These are phyloP conservation scores for Moxostoma hubbsi DNA, from an alignment of 2,797 vertebrate genomes.

Conservation along the genomic window DNA sequence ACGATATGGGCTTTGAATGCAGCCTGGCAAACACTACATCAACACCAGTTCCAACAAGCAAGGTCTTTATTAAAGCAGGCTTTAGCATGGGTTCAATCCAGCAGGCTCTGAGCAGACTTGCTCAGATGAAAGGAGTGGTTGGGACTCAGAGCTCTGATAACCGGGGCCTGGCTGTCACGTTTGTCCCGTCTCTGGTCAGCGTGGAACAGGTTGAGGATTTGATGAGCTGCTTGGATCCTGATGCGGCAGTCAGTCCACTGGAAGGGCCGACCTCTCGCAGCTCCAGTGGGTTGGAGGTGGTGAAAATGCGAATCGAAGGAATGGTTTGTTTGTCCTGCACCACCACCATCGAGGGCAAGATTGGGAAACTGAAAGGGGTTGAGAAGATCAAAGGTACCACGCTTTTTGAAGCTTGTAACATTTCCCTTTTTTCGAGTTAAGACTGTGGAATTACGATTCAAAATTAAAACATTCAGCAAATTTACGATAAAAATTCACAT, in stretches of 20 bases:
- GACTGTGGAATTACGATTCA: neutral
- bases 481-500: too few relatives aligned
- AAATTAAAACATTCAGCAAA: too few relatives aligned
- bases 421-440: neutral
- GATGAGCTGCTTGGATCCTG: conserved; percentile 67
- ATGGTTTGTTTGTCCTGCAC: conserved; percentile 96
- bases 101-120: conserved; percentile 74
- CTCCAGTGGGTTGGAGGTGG: conserved; percentile 69
- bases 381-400: conserved; percentile 89
- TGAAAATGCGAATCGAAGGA: conserved; percentile 90
- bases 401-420: conserved; percentile 3
- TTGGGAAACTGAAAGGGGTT: conserved; percentile 93
- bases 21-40: conserved; percentile 62
- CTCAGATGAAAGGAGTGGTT: conserved; percentile 82
- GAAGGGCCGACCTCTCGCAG: conserved; percentile 59
- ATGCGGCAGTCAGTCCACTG: conserved; percentile 16
- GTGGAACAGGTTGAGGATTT: conserved; percentile 75
- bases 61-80: conserved; percentile 73
- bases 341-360: conserved; percentile 93
- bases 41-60: conserved; percentile 74
- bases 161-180: conserved; percentile 77
- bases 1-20: conserved; percentile 93
- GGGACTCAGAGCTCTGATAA: conserved; percentile 76
- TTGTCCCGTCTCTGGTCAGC: conserved; percentile 79
- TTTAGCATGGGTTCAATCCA: conserved; percentile 69